These are phyloP conservation scores for Diplogasteroides magnus DNA, from an alignment of 1,140 invertebrate species.

Conservation along the genomic window DNA sequence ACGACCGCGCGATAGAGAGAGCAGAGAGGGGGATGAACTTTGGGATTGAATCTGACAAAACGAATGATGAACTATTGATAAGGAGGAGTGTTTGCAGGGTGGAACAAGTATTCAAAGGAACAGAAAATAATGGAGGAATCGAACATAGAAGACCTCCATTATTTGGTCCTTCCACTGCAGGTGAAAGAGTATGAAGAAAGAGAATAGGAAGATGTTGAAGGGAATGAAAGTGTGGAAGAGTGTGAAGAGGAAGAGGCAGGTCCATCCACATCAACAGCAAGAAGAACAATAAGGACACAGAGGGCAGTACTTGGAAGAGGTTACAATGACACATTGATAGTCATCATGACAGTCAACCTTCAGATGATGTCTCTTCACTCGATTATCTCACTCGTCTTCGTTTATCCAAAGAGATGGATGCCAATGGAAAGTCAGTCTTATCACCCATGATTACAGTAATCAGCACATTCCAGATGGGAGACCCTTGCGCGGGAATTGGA, in stretches of 20 bases:
- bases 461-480: neutral
- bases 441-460: neutral
- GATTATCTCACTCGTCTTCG: slow-evolving; percentile 27
- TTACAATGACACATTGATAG: no score
- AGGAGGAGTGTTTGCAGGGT: neutral
- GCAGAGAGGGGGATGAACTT: no score
- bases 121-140: neutral
- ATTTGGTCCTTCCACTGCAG: neutral
- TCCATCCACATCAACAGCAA: slow-evolving; percentile 3
- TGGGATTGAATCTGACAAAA: no score
- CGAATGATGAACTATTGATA: neutral
- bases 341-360: neutral
- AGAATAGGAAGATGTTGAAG: no score
- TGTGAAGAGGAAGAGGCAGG: slow-evolving; percentile 10
- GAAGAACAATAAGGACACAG: neutral
- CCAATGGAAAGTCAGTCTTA: slow-evolving; percentile 9
- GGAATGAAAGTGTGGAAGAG: neutral
- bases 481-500: slow-evolving; percentile 4
- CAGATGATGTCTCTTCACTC: slow-evolving; percentile 16
- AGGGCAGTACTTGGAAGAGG: no score
- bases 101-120: neutral
- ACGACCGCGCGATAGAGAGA: no score
- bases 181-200: no score
- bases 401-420: slow-evolving; percentile 20
- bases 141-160: neutral